Evolutionary conservation across 2,888 invertebrate genomes (phyloP).

Genomic region (Lasius platythorax): DNA sequence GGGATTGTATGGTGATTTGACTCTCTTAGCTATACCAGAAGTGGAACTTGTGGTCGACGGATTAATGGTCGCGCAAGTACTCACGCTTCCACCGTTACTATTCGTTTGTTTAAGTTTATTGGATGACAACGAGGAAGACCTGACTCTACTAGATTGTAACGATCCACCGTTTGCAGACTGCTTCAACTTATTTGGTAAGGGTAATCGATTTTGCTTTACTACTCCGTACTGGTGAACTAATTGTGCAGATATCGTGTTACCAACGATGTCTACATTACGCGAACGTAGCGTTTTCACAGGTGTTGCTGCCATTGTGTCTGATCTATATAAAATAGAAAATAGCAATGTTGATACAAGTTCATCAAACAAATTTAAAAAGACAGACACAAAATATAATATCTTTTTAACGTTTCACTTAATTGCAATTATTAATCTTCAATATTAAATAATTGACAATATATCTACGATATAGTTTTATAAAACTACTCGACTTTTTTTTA

Average conservation of each 20-base stretch:
- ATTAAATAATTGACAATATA: background rate
- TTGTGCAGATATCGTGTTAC: slow-evolving; percentile 82
- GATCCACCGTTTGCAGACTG: slow-evolving; percentile 63
- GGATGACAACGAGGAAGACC: slow-evolving; percentile 71
- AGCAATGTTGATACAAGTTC: background rate
- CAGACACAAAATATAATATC: background rate
- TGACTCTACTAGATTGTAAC: slow-evolving; percentile 67
- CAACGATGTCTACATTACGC: slow-evolving; percentile 84
- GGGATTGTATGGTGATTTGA: slow-evolving; percentile 82
- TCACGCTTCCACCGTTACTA: slow-evolving; percentile 55
- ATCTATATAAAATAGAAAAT: slow-evolving; percentile 71
- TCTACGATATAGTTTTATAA: background rate
- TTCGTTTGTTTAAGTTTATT: slow-evolving; percentile 69
- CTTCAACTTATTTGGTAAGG: slow-evolving; percentile 80
- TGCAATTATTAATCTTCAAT: background rate
- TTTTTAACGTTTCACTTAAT: background rate
- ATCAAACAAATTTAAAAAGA: background rate
- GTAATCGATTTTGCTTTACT: slow-evolving; percentile 80
- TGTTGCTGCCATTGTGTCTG: slow-evolving; percentile 85
- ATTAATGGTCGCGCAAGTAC: slow-evolving; percentile 68
- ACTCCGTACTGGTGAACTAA: slow-evolving; percentile 82
- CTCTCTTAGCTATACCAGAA: slow-evolving; percentile 81
- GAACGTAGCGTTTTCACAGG: slow-evolving; percentile 85
- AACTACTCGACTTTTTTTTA: background rate
- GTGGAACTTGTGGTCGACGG: slow-evolving; percentile 62